Percentiles rank a stretch among this genome's conserved stretches.
Conservation (phyloP, 2,797 vertebrate species). For the Sphaeramia orbicularis region DNA sequence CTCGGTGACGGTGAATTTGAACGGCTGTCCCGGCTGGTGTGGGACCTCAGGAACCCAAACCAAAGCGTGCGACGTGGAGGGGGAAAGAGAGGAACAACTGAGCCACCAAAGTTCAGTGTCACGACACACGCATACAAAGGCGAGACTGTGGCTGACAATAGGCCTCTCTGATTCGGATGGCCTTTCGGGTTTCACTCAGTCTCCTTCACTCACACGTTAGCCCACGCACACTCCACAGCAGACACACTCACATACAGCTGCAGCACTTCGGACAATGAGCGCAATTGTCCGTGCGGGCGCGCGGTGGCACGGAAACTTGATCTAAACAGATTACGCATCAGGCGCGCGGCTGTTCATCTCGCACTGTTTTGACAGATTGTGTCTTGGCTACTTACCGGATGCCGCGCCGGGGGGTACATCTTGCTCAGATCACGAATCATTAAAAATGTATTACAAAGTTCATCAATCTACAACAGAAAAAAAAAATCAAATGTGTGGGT, state of each 20-base stretch:
- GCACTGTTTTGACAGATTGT: constrained; percentile 56
- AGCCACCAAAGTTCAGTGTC: constrained; percentile 69
- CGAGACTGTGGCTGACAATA: constrained; percentile 67
- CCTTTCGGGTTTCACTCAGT: constrained; percentile 55
- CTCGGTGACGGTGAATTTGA: constrained; percentile 97
- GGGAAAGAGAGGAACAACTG: constrained; percentile 62
- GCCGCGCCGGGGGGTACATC: constrained; percentile 95
- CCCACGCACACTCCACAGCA: constrained; percentile 50
- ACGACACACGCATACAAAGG: constrained; percentile 42
- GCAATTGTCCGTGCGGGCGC: constrained; percentile 73
- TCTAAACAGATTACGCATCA: constrained; percentile 74
- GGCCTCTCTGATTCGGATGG: constrained; percentile 62
- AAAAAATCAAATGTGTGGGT: constrained; percentile 8
- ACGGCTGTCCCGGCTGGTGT: constrained; percentile 94
- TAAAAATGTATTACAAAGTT: constrained; percentile 84
- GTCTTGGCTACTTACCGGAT: constrained; percentile 89
- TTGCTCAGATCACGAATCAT: constrained; percentile 97
- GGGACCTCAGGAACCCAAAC: constrained; percentile 86
- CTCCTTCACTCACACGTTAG: constrained; percentile 40
- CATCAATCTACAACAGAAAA: constrained; percentile 68
- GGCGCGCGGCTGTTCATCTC: constrained; percentile 59
- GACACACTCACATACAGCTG: constrained; percentile 58
- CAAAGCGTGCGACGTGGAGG: constrained; percentile 34
- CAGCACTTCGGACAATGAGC: constrained; percentile 70
- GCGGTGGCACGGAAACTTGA: constrained; percentile 77